Conservation (phyloP, 2,888 invertebrate species). For the Campaea margaritaria region DNA sequence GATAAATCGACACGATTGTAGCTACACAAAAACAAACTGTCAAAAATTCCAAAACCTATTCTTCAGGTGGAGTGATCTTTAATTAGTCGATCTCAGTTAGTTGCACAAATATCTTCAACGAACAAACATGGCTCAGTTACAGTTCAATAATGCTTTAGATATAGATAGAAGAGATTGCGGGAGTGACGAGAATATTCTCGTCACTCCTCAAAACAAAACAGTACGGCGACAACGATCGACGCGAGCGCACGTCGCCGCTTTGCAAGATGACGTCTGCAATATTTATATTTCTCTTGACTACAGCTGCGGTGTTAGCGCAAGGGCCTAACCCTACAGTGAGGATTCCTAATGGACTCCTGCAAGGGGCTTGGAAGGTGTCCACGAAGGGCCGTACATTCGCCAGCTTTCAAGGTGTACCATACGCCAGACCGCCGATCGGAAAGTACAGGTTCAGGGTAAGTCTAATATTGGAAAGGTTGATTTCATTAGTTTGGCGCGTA, state of each 20-base stretch:
- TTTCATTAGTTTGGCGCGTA: no score
- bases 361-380: slow-evolving; percentile 73
- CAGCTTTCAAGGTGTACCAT: slow-evolving; percentile 88
- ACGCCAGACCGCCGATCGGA: slow-evolving; percentile 88
- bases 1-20: no score
- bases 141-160: no score
- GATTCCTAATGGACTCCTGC: slow-evolving; percentile 65
- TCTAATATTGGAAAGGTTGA: slow-evolving; percentile 11
- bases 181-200: slow-evolving; percentile 19
- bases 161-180: neutral
- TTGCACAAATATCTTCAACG: no score
- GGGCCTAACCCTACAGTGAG: slow-evolving; percentile 65
- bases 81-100: no score
- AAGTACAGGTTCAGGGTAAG: slow-evolving; percentile 85
- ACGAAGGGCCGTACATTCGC: slow-evolving; percentile 76
- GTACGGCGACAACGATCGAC: slow-evolving; percentile 32
- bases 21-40: no score
- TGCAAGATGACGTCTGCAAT: slow-evolving; percentile 52
- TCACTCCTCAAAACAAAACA: slow-evolving; percentile 23
- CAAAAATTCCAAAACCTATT: no score
- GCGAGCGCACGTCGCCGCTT: slow-evolving; percentile 49
- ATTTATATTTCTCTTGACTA: slow-evolving; percentile 52
- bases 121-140: no score
- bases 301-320: slow-evolving; percentile 50
- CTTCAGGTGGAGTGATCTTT: no score